phyloP scores from a whole-genome alignment of 2,113 vertebrate species.

The Apodemus sylvaticus region DNA sequence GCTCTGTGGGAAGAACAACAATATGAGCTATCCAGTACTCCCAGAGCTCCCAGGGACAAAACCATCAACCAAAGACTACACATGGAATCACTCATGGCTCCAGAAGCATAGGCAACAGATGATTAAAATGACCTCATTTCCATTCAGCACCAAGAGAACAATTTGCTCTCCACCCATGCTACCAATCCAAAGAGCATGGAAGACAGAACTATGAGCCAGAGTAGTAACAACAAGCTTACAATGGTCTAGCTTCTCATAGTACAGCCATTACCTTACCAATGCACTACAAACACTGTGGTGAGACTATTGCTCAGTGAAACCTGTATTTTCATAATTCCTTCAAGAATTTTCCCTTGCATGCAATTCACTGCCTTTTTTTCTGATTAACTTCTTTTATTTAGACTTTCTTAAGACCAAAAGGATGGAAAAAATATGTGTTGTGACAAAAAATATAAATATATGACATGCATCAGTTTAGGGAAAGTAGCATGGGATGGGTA shows the following conservation, averaged over 20 bases:
- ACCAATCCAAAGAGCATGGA: background rate
- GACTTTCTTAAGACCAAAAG: background rate
- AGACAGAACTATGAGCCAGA: background rate
- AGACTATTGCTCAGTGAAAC: fast-evolving
- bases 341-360: background rate
- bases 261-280: too few species aligned
- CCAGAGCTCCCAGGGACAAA: too few species aligned
- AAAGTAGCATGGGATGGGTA: background rate
- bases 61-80: too few species aligned
- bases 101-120: too few species aligned
- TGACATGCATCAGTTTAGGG: background rate
- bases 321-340: background rate
- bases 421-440: background rate
- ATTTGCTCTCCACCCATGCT: too few species aligned
- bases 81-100: too few species aligned
- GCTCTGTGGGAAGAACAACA: too few species aligned
- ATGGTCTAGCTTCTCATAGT: background rate
- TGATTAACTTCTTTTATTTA: background rate
- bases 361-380: too few species aligned
- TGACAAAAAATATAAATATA: conserved; percentile 16
- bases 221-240: fast-evolving
- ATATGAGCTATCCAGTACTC: too few species aligned
- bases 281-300: background rate
- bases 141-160: too few species aligned
- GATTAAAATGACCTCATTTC: too few species aligned